Conservation (phyloP, 2,113 vertebrate genomes). For the Thinocorus orbignyianus region DNA sequence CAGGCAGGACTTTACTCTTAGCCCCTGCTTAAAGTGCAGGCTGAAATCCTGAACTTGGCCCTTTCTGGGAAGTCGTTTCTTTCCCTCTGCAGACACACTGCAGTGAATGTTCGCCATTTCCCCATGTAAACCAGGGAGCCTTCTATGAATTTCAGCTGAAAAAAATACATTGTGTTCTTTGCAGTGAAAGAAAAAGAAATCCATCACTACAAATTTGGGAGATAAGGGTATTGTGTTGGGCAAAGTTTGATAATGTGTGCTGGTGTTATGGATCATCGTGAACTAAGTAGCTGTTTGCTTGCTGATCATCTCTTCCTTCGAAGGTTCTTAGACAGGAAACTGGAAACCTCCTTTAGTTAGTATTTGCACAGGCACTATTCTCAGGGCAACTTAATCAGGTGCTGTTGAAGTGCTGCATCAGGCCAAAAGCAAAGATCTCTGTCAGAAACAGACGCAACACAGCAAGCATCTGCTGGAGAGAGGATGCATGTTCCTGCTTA, state of each 20-base stretch:
- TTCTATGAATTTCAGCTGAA: not conserved
- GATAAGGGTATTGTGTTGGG: not conserved
- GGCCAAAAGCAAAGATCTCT: not conserved
- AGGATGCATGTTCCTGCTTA: not conserved
- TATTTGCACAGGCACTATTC: not conserved
- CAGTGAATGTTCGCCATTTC: not conserved
- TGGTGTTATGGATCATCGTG: not conserved
- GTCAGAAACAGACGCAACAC: not conserved
- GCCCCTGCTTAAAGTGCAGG: constrained; percentile 22
- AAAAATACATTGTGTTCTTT: not conserved
- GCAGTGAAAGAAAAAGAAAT: not conserved
- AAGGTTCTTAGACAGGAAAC: not conserved
- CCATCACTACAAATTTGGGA: not conserved
- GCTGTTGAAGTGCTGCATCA: not conserved
- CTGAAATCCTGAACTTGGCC: constrained; percentile 36
- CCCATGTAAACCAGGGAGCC: not conserved
- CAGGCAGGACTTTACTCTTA: constrained; percentile 56
- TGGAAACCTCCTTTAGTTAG: not conserved
- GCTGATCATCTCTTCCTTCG: not conserved
- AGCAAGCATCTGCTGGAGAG: not conserved
- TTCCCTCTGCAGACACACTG: not conserved
- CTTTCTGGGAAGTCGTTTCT: constrained; percentile 32
- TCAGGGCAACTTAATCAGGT: not conserved
- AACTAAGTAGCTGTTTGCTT: not conserved
- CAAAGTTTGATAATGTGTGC: not conserved